phyloP scores from a whole-genome alignment of 1,140 invertebrate species.

The Augochlora pura region DNA sequence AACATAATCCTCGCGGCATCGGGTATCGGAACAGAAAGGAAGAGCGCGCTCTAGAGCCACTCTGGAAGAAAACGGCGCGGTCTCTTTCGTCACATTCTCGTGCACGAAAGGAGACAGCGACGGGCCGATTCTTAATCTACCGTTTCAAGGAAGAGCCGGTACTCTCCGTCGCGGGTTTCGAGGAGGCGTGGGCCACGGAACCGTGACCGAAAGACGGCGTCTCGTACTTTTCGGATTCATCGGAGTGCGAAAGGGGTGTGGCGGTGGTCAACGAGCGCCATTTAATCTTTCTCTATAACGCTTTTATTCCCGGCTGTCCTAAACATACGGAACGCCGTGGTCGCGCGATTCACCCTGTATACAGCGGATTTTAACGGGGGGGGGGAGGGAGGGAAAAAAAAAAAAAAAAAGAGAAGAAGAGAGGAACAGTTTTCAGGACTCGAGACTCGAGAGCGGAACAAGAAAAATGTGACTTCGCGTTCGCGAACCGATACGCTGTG shows the following conservation, averaged over 20 bases:
- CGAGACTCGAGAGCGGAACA: conserved; percentile 12
- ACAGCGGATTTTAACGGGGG: not conserved
- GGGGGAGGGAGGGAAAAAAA: too few relatives aligned
- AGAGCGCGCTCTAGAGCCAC: too few relatives aligned
- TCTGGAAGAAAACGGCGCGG: too few relatives aligned
- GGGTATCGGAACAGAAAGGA: too few relatives aligned
- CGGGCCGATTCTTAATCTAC: not conserved
- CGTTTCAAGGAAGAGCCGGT: not conserved
- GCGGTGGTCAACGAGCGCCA: not conserved
- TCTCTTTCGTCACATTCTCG: too few relatives aligned
- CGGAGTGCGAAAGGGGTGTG: too few relatives aligned
- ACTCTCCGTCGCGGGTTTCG: not conserved
- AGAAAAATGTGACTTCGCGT: not conserved
- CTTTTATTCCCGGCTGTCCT: not conserved
- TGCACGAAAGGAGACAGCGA: not conserved
- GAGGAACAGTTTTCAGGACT: conserved; percentile 14
- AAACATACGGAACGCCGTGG: not conserved
- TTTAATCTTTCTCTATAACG: not conserved
- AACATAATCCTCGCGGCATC: too few relatives aligned
- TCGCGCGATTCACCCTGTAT: conserved; percentile 1
- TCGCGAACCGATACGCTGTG: conserved; percentile 34
- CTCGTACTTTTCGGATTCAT: too few relatives aligned
- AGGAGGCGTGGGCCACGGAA: too few relatives aligned
- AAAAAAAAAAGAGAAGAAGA: too few relatives aligned
- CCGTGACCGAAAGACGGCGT: too few relatives aligned